phyloP scores from a whole-genome alignment of 2,113 vertebrate genomes.

The Sphyrna mokarran region DNA sequence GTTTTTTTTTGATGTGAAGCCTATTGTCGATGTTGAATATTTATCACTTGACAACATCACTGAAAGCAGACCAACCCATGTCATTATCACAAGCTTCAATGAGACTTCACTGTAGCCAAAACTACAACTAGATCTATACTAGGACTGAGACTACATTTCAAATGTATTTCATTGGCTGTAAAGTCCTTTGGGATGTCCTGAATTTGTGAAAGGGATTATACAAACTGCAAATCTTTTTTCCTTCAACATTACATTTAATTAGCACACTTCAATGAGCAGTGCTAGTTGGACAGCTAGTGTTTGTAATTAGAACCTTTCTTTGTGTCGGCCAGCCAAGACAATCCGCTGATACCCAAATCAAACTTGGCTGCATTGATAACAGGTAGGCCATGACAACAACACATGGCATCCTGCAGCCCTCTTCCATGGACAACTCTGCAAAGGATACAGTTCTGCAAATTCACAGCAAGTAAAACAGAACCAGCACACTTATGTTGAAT shows the following conservation, averaged over 20 bases:
- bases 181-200: background rate
- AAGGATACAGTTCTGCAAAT: background rate
- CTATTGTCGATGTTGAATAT: background rate
- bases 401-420: background rate
- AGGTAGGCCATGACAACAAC: background rate
- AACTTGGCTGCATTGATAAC: background rate
- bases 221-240: background rate
- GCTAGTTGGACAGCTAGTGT: background rate
- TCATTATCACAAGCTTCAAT: background rate
- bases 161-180: background rate
- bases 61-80: background rate
- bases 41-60: background rate
- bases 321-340: background rate
- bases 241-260: background rate
- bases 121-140: background rate
- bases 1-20: background rate
- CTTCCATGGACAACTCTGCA: background rate
- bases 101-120: background rate
- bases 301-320: background rate
- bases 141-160: background rate
- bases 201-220: background rate
- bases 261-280: background rate
- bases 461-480: background rate
- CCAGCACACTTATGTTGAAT: background rate
- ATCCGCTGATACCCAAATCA: background rate